Evolutionary conservation across 2,797 vertebrate species (phyloP).

Genomic region (Leptodactylus fallax): DNA sequence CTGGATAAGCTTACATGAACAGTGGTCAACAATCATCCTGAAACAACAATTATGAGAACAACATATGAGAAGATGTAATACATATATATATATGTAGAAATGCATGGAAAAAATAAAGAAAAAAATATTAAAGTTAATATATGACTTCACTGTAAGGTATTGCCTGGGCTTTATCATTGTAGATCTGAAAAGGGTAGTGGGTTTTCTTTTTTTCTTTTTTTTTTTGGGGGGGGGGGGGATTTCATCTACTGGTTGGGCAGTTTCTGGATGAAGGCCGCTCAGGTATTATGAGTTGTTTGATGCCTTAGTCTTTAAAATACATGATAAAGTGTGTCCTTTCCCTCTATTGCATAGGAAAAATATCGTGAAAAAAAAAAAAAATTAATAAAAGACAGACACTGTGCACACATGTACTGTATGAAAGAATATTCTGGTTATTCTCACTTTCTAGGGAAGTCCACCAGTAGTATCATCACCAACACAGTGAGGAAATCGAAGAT

Average conservation of each 20-base stretch:
- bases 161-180: too few species aligned
- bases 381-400: not conserved
- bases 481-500: conserved; percentile 85
- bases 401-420: not conserved
- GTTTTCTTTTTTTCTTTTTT: too few species aligned
- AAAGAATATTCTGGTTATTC: conserved; percentile 1
- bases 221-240: too few species aligned
- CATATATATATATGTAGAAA: too few species aligned
- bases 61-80: not conserved
- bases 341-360: not conserved
- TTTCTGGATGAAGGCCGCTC: too few species aligned
- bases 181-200: too few species aligned
- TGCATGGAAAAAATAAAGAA: too few species aligned
- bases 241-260: too few species aligned
- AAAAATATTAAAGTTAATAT: too few species aligned
- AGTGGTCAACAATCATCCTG: conserved; percentile 84
- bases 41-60: not conserved
- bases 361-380: too few species aligned
- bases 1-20: conserved; percentile 75
- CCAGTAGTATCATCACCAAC: conserved; percentile 76
- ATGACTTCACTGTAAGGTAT: too few species aligned
- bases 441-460: conserved; percentile 89
- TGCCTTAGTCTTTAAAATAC: not conserved
- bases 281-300: too few species aligned
- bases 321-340: not conserved